These are phyloP conservation scores for Tretioscincus oriximinensis DNA, from an alignment of 2,113 vertebrate species.

Conservation along the genomic window DNA sequence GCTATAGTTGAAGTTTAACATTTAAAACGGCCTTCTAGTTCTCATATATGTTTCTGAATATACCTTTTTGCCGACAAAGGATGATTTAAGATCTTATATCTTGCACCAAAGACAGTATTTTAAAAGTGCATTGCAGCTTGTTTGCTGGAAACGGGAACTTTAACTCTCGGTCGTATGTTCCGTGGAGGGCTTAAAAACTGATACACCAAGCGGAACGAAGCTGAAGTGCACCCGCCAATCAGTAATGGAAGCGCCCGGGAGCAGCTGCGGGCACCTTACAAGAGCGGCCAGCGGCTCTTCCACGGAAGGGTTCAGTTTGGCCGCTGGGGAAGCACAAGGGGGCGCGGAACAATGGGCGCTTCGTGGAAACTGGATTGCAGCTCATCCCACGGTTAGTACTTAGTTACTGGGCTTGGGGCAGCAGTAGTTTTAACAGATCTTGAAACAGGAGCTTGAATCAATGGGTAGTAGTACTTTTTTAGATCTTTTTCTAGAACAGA, in stretches of 20 bases:
- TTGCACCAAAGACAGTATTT: neutral
- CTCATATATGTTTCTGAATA: neutral
- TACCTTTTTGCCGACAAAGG: neutral
- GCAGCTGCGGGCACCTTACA: neutral
- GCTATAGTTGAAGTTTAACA: no score
- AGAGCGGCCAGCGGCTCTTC: neutral
- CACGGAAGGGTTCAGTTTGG: no score
- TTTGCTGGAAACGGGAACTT: neutral
- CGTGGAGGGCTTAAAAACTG: neutral
- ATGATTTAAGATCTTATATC: no score
- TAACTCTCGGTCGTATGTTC: neutral
- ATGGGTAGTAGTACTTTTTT: no score
- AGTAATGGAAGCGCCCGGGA: accelerated
- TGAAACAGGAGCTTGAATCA: no score
- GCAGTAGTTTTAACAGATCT: no score
- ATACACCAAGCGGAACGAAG: slow-evolving; percentile 40
- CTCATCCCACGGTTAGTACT: slow-evolving; percentile 52
- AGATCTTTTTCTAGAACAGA: no score
- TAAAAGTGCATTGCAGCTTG: accelerated
- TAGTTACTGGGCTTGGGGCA: no score
- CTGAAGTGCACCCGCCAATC: neutral
- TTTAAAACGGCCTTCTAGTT: neutral
- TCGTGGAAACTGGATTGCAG: slow-evolving; percentile 41
- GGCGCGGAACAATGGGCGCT: neutral
- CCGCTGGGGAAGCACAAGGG: neutral